A percentile compares a stretch with the other conserved stretches of the same genome.
Conservation (phyloP, 1,140 invertebrate species). For the Hyposmocoma kahamanoa region DNA sequence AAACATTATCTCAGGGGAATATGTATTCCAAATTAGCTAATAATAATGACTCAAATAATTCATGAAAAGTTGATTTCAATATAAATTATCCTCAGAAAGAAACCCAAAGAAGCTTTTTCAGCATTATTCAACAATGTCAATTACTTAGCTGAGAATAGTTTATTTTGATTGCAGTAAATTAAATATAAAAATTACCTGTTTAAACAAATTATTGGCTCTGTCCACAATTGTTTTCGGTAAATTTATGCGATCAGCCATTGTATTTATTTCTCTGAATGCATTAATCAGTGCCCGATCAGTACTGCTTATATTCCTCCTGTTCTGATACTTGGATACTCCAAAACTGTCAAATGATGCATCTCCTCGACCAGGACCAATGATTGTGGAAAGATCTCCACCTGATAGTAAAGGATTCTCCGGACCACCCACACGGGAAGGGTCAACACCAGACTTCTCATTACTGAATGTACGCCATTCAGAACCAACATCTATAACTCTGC, state of each 20-base stretch:
- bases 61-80: no score
- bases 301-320: constrained; percentile 93
- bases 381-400: constrained; percentile 97
- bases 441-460: constrained; percentile 96
- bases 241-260: constrained; percentile 98
- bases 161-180: no score
- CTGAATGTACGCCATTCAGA: constrained; percentile 99
- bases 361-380: constrained; percentile 94
- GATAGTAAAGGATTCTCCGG: constrained; percentile 96
- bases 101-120: no score
- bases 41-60: no score
- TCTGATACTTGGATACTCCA: constrained; percentile 94
- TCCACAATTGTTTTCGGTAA: constrained; percentile 96
- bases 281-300: constrained; percentile 95
- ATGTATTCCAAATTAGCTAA: no score
- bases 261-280: constrained; percentile 96
- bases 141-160: no score
- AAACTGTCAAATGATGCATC: constrained; percentile 87
- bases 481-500: constrained; percentile 99
- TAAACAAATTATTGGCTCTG: constrained; percentile 96
- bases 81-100: no score
- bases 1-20: no score
- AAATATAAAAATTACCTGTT: constrained; percentile 78
- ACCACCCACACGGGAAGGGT: constrained; percentile 99
- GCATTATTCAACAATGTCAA: no score